A percentile compares a stretch with the other conserved stretches of the same genome.
Evolutionary conservation across 2,797 vertebrate species (phyloP).

Genomic region (Poecilia gillii): DNA sequence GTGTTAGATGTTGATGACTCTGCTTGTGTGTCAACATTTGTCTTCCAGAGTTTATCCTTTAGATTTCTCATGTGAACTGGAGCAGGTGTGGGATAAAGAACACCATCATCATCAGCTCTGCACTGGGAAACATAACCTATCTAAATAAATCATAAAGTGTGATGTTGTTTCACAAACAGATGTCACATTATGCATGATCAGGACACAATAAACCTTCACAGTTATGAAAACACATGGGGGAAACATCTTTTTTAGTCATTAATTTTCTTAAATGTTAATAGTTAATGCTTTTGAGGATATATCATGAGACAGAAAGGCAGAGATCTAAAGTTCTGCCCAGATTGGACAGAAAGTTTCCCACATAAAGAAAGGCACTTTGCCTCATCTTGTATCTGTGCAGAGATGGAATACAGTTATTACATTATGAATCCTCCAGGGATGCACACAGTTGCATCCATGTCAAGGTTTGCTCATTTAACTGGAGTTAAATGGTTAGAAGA

Average conservation of each 20-base stretch:
- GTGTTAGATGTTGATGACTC: conserved; percentile 47
- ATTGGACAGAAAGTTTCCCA: neutral
- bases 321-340: neutral
- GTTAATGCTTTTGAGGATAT: neutral
- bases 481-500: conserved; percentile 42
- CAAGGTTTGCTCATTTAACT: conserved; percentile 26
- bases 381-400: conserved; percentile 2
- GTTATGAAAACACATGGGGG: conserved; percentile 19
- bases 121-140: conserved; percentile 59
- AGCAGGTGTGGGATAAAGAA: conserved; percentile 62
- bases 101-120: conserved; percentile 66
- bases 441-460: conserved; percentile 36
- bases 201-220: conserved; percentile 7
- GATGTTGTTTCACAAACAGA: conserved; percentile 45
- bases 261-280: neutral
- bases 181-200: conserved; percentile 27
- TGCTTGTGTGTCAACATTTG: conserved; percentile 36
- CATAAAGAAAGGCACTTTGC: neutral
- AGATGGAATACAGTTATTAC: neutral
- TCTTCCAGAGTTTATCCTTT: conserved; percentile 68
- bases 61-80: conserved; percentile 64
- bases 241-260: neutral
- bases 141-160: conserved; percentile 66
- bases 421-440: conserved; percentile 21
- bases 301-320: neutral